Evolutionary conservation across 2,113 vertebrate genomes (phyloP), one percentile per base, ranked within the genome.

Genomic region (Oceanites oceanicus): DNA sequence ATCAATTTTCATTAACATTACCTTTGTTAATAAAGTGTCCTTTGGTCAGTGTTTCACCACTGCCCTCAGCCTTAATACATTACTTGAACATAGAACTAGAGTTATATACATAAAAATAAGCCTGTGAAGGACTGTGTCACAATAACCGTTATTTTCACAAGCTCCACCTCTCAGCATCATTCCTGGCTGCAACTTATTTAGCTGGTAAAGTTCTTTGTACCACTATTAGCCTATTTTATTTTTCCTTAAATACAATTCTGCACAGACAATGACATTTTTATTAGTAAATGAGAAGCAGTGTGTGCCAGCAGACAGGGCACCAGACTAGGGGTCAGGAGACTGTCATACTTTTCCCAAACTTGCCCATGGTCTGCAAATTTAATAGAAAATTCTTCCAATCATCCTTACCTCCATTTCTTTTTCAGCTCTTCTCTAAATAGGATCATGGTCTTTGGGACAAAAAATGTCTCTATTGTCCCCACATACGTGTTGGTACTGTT

Each of bases 341-440:
- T 70, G 29, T 63, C 63, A 62, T 27, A 77, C 65, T 87, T 90
- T 95, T 77, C 42, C 79, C 71, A 95, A 55, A 92, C 63, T 80
- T 85, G 61, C 44, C 63, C 36, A 58, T 6, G 38, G 65, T 68
- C 86, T 94, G 58, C 56, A 81, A 81, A 95, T 38, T 38, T 38
- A 8, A 38, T 38, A 38, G 38, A 38, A 38, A 38, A 38, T 89
- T 70, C 59, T 95, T 93, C 79, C 95, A 95, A 42, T 78, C 91
- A 84, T 93, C 78, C 38, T 73, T 95, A 67, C 79, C 44, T 94
- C 68, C 49, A 50, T 94, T 83, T 96, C 47, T 52, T 76, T 96
- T 76, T 59, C 10, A 13, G 62, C 36, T 38, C 29, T 81, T 91
- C 61, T 79, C 86, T 94, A 92, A 92, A 94, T 73, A 95, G 68